Percentiles rank a stretch among this genome's conserved stretches.
Evolutionary conservation across 2,888 invertebrate species (phyloP).

Genomic region (Lepidocyrtoides sp.): DNA sequence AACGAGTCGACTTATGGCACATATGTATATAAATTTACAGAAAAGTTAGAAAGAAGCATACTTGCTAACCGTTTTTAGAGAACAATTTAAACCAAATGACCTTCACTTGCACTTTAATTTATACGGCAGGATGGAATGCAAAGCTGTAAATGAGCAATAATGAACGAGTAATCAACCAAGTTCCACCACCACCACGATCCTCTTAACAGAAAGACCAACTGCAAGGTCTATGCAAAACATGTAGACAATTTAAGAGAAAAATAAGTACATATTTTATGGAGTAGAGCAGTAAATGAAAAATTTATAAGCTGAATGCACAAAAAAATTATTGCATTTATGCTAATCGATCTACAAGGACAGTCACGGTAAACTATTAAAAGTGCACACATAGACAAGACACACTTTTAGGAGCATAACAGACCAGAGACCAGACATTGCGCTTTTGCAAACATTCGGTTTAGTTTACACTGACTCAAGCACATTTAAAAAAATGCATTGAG

Average conservation of each 20-base stretch:
- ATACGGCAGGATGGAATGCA: not conserved
- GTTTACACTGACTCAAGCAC: too few relatives aligned
- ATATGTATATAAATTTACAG: not conserved
- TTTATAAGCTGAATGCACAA: slow-evolving; percentile 22
- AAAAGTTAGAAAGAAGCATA: not conserved
- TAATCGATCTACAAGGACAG: slow-evolving; percentile 49
- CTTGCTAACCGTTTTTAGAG: not conserved
- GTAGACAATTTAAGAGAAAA: not conserved
- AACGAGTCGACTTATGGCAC: not conserved
- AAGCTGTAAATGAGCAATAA: slow-evolving; percentile 22
- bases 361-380: not conserved
- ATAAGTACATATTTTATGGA: not conserved
- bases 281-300: slow-evolving; percentile 15
- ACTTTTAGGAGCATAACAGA: too few relatives aligned
- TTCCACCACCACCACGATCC: too few relatives aligned
- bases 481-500: too few relatives aligned
- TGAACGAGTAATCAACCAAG: slow-evolving; percentile 9
- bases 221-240: not conserved
- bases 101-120: slow-evolving; percentile 46
- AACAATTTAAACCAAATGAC: slow-evolving; percentile 45
- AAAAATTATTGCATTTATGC: slow-evolving; percentile 60
- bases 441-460: too few relatives aligned
- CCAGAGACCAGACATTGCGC: too few relatives aligned
- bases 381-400: not conserved
- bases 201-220: too few relatives aligned